phyloP scores from a whole-genome alignment of 1,140 invertebrate species.

The Watersipora subatra region DNA sequence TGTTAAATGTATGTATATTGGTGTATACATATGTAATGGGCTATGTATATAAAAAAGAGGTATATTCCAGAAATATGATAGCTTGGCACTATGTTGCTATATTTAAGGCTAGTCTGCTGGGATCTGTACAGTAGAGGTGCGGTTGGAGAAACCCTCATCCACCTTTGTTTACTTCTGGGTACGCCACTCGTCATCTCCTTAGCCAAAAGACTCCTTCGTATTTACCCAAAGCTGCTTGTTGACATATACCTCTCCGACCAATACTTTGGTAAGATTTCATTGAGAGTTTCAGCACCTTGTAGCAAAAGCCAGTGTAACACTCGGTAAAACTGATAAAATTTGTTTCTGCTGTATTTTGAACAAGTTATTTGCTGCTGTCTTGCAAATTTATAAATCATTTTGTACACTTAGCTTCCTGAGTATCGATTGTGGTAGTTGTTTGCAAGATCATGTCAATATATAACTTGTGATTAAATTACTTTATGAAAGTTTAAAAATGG shows the following conservation, averaged over 20 bases:
- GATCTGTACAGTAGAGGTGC: slow-evolving; percentile 78
- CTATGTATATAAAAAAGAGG: too few species aligned
- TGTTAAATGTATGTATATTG: too few species aligned
- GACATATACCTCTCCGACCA: slow-evolving; percentile 91
- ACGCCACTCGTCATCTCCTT: slow-evolving; percentile 80
- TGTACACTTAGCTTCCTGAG: too few species aligned
- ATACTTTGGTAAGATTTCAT: slow-evolving; percentile 65
- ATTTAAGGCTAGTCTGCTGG: slow-evolving; percentile 66
- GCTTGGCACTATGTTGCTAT: too few species aligned
- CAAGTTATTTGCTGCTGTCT: too few species aligned
- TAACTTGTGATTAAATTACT: too few species aligned
- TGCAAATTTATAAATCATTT: too few species aligned
- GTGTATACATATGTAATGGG: too few species aligned
- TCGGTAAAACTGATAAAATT: not conserved
- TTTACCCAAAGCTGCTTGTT: slow-evolving; percentile 87
- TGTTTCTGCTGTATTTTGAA: not conserved
- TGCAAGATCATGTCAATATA: too few species aligned
- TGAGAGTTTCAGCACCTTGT: not conserved
- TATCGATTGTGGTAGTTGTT: too few species aligned
- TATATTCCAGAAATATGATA: too few species aligned
- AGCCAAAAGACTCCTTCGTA: slow-evolving; percentile 73
- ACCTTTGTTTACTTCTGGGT: slow-evolving; percentile 80
- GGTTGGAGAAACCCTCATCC: slow-evolving; percentile 85
- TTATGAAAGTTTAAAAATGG: too few species aligned
- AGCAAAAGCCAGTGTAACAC: not conserved